A percentile compares a stretch with the other conserved stretches of the same genome.
These are phyloP conservation scores for Cossypha niveicapilla DNA, from an alignment of 2,797 vertebrate genomes.

Conservation along the genomic window DNA sequence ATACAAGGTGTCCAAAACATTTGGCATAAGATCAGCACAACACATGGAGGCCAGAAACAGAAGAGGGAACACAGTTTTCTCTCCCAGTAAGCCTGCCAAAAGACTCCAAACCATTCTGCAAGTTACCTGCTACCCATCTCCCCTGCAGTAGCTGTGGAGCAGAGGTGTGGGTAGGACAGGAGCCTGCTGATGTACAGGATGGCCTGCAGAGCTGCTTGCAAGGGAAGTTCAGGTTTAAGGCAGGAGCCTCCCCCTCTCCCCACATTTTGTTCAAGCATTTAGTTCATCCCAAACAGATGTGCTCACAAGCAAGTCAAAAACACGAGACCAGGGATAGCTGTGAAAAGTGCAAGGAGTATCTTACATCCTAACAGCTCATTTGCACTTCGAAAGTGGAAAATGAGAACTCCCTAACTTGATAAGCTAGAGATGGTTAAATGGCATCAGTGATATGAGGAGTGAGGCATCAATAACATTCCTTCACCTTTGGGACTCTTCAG, in stretches of 20 bases:
- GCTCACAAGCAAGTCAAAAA: neutral
- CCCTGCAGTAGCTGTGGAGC: neutral
- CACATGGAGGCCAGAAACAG: slow-evolving; percentile 70
- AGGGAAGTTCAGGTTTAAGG: slow-evolving; percentile 51
- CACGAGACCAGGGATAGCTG: neutral
- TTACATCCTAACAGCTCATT: neutral
- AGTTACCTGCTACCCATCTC: neutral
- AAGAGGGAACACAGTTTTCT: slow-evolving; percentile 67
- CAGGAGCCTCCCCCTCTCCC: slow-evolving; percentile 2
- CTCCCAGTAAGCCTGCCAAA: slow-evolving; percentile 62
- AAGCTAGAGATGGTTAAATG: neutral
- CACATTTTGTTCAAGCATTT: neutral
- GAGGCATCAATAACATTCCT: slow-evolving; percentile 33
- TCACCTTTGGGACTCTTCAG: slow-evolving; percentile 30
- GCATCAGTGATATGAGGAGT: neutral
- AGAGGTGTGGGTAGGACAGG: neutral
- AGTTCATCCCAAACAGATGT: neutral
- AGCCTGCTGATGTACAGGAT: neutral
- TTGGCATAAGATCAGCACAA: slow-evolving; percentile 75
- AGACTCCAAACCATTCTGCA: slow-evolving; percentile 32
- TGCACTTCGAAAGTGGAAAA: neutral
- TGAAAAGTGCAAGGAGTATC: slow-evolving; percentile 38
- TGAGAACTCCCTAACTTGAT: neutral
- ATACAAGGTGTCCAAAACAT: slow-evolving; percentile 73
- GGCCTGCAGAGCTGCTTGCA: neutral